These are phyloP conservation scores for Labrus mixtus DNA, from an alignment of 2,113 vertebrate species.

Conservation along the genomic window DNA sequence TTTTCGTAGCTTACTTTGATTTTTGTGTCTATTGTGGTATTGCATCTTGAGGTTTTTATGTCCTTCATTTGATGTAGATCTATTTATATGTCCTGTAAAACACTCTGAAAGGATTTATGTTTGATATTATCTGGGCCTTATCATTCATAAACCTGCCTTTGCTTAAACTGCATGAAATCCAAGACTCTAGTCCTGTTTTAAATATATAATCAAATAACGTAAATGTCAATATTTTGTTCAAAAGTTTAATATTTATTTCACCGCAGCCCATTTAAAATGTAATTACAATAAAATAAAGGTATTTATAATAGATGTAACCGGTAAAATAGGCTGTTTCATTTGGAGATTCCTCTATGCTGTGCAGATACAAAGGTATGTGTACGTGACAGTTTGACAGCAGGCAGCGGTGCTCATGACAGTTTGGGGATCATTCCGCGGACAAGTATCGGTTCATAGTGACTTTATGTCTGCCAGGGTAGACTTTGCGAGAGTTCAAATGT, in stretches of 20 bases:
- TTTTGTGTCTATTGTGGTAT: no score
- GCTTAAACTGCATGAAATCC: no score
- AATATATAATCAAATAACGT: no score
- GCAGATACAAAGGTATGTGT: neutral
- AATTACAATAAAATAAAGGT: neutral
- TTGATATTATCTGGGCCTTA: no score
- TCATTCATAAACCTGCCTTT: no score
- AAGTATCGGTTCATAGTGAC: neutral
- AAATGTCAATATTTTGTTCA: no score
- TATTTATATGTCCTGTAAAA: no score
- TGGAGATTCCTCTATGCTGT: neutral
- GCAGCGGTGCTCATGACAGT: conserved; percentile 1
- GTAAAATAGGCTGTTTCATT: neutral
- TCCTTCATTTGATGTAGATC: no score
- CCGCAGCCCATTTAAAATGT: neutral
- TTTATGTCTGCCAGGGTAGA: neutral
- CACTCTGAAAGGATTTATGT: no score
- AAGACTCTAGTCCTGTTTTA: no score
- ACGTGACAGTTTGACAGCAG: conserved; percentile 6
- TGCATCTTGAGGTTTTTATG: no score
- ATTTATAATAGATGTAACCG: neutral
- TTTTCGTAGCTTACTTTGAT: no score
- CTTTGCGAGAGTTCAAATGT: neutral
- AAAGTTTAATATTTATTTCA: neutral
- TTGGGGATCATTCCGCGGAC: neutral